Percentiles rank a stretch among this genome's conserved stretches.
Evolutionary conservation across 2,888 invertebrate species (phyloP).

Genomic region (Rotaria macrura): DNA sequence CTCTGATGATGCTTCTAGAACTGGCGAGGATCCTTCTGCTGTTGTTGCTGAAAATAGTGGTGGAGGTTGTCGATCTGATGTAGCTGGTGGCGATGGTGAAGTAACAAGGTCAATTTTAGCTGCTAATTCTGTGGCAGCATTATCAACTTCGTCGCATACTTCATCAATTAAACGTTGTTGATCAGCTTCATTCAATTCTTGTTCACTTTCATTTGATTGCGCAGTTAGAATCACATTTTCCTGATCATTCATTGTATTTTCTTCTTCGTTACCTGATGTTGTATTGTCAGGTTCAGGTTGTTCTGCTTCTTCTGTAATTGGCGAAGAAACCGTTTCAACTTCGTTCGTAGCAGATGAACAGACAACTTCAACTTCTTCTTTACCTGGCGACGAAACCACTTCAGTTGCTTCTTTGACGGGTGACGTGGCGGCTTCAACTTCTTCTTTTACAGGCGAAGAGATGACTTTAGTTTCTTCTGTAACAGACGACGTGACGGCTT

Average conservation of each 20-base stretch:
- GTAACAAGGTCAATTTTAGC: neutral
- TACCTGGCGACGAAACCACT: no score
- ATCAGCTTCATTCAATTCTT: neutral
- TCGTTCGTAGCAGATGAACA: no score
- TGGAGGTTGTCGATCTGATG: neutral
- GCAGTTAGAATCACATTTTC: neutral
- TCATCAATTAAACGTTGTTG: neutral
- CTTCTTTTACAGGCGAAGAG: no score
- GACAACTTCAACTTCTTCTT: no score
- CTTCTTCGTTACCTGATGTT: neutral
- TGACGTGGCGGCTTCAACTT: no score
- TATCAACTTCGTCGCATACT: neutral
- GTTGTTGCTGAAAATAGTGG: neutral
- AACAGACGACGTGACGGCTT: neutral
- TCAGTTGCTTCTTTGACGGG: no score
- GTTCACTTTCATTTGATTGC: neutral
- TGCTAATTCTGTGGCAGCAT: neutral
- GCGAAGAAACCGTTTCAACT: neutral
- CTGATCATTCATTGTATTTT: neutral
- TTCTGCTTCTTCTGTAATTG: neutral
- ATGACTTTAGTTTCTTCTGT: no score
- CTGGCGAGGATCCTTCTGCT: neutral
- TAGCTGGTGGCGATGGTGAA: neutral
- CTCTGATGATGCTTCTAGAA: neutral
- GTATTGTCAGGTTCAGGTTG: neutral